These are phyloP conservation scores for Petaurus breviceps DNA, from an alignment of 2,113 vertebrate genomes.

Conservation along the genomic window DNA sequence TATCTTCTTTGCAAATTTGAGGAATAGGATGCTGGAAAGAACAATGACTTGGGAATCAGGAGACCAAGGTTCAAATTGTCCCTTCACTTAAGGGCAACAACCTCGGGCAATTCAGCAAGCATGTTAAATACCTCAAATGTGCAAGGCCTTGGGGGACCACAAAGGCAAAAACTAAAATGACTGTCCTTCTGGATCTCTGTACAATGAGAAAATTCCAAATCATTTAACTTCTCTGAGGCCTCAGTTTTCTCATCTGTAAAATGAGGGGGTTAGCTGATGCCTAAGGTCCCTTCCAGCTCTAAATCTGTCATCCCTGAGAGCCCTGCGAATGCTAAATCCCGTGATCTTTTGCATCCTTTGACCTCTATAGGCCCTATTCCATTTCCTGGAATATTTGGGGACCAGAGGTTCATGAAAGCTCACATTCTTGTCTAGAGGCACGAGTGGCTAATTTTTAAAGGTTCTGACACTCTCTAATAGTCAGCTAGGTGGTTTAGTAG, in stretches of 20 bases:
- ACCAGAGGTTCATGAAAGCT: background rate
- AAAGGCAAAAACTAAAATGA: background rate
- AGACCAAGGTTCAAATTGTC: background rate
- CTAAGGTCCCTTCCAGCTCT: background rate
- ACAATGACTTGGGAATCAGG: background rate
- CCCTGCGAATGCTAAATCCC: background rate
- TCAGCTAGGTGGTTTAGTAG: background rate
- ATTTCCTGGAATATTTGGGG: background rate
- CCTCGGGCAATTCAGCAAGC: background rate
- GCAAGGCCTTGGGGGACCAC: background rate
- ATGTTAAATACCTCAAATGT: background rate
- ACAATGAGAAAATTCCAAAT: background rate
- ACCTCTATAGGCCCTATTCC: background rate
- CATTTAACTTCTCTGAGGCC: background rate
- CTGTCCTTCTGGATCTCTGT: background rate
- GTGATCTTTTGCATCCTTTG: background rate
- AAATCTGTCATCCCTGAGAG: background rate
- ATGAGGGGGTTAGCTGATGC: background rate
- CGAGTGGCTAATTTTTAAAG: background rate
- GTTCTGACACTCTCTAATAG: background rate
- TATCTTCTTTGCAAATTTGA: background rate
- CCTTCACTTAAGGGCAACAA: background rate
- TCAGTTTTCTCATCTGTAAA: background rate
- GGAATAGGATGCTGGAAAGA: background rate
- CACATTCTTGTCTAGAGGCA: background rate